Evolutionary conservation across 2,888 invertebrate genomes (phyloP).

Genomic region (Rosalia funebris): DNA sequence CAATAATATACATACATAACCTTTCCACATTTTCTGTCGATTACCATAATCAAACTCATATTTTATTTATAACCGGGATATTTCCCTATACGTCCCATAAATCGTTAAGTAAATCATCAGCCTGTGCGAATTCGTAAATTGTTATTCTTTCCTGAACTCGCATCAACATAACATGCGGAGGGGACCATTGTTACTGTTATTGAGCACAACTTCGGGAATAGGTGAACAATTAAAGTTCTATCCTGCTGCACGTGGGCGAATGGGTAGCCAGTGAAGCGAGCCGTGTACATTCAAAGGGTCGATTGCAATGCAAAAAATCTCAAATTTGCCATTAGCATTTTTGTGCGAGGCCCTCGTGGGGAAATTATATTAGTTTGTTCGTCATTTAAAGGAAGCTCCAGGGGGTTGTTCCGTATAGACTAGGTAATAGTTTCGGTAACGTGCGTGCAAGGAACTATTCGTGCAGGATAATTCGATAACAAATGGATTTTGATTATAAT

Average conservation of each 20-base stretch:
- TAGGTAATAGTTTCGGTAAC: slow-evolving; percentile 20
- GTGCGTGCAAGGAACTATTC: neutral
- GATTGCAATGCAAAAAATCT: slow-evolving; percentile 23
- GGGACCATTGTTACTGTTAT: slow-evolving; percentile 46
- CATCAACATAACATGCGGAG: slow-evolving; percentile 42
- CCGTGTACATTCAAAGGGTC: slow-evolving; percentile 31
- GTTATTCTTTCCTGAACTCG: slow-evolving; percentile 52
- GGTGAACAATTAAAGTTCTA: slow-evolving; percentile 55
- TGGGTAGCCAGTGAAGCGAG: slow-evolving; percentile 49
- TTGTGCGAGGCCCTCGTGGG: slow-evolving; percentile 7
- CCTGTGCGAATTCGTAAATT: slow-evolving; percentile 46
- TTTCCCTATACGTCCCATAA: slow-evolving; percentile 41
- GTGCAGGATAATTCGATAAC: slow-evolving; percentile 14
- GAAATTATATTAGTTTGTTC: slow-evolving; percentile 21
- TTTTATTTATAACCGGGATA: slow-evolving; percentile 38
- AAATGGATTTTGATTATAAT: slow-evolving; percentile 17
- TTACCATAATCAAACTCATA: no score
- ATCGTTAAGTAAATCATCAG: slow-evolving; percentile 45
- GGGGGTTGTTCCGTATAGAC: slow-evolving; percentile 13
- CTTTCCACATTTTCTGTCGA: no score
- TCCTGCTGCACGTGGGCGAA: slow-evolving; percentile 53
- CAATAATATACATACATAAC: no score
- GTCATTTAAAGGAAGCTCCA: slow-evolving; percentile 15
- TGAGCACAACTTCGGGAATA: slow-evolving; percentile 47
- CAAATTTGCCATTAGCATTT: slow-evolving; percentile 24